Evolutionary conservation across 2,113 vertebrate genomes (phyloP).

Genomic region (Bothrops jararaca): DNA sequence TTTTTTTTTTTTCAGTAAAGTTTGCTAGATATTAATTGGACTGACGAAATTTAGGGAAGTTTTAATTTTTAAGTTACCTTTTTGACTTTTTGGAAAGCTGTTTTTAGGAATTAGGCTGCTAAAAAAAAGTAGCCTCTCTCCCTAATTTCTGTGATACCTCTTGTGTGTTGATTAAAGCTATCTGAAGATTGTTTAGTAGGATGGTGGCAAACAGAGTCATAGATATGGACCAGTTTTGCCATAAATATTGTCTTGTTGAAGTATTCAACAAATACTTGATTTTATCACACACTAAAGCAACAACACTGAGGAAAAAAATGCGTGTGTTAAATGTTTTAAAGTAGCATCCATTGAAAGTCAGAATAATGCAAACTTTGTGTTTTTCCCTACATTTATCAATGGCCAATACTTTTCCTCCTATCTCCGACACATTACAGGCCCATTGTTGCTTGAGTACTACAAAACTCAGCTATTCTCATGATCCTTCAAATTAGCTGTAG

Average conservation of each 20-base stretch:
- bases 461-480: not conserved
- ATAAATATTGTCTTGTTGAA: not conserved
- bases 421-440: not conserved
- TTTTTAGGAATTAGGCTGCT: slow-evolving; percentile 1
- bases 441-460: not conserved
- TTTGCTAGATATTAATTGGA: no score
- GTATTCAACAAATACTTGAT: not conserved
- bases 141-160: not conserved
- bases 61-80: no score
- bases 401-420: not conserved
- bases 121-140: not conserved
- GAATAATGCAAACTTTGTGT: not conserved
- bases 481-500: not conserved
- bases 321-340: not conserved
- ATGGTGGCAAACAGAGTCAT: not conserved
- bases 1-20: no score
- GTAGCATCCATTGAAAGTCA: not conserved
- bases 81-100: no score
- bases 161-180: not conserved
- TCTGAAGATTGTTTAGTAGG: not conserved
- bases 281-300: not conserved
- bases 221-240: not conserved
- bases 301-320: not conserved
- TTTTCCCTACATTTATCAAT: not conserved
- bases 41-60: no score